Base-by-base conservation (phyloP, 2,888 invertebrate species). In the Chalcis sispes region DNA sequence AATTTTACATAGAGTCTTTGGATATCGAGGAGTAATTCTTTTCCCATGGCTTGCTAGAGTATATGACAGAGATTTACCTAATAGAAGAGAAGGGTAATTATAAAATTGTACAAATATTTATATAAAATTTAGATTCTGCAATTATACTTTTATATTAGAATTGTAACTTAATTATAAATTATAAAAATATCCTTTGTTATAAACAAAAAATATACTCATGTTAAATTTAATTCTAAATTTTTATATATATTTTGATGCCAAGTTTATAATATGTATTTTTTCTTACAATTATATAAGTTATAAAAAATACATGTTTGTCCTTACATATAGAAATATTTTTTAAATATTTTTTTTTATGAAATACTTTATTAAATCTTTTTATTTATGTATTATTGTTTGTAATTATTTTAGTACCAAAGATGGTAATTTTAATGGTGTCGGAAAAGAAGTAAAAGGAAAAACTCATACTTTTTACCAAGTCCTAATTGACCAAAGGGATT, bases 401-500 rank as follows among this genome's bases (percentile, higher is more conserved):
- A 58, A 36, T 23, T 58, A 18, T 79, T 81, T 42, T 58, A 88
- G 88, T 64, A 80, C 56, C n/a, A 83, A 84, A 66, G 85, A 86
- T 77, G 84, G 81, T 4, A 87, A 85, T 79, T 87, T 86, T 65
- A 88, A 87, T 77, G 85, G 86, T 80, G 94, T 93, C 18, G 93
- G 94, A 36, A 96, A 95, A 87, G 96, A 96, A 90, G 95, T 96
- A 10, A 95, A 96, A 89, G 96, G 97, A 59, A 92, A 94, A 86
- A 95, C 96, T 7, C 97, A 98, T 85, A 96, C 97, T 48, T 99
- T 98, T 89, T 99, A 99, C 89, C 98, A 99, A 91, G 98, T 98
- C 52, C 91, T 99, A 52, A 98, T 99, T 82, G 99, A 99, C 89
- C 95, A 97, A 77, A 92, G 98, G 86, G 99, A 99, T 90, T 98